Conservation (phyloP, 1,140 invertebrate genomes). For the Drosophila kepulauana region DNA sequence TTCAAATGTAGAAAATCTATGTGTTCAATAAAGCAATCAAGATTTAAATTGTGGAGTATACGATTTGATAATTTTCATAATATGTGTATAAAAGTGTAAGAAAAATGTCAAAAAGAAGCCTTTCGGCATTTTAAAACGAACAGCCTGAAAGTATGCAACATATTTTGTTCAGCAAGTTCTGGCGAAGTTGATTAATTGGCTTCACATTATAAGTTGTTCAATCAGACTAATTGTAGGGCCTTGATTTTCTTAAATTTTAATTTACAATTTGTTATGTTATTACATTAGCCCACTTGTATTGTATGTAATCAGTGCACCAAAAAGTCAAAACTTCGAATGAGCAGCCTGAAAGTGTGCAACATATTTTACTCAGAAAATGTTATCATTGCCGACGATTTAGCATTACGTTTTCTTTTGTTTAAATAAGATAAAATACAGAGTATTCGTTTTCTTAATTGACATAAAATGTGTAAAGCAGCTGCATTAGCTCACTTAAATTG, state of each 20-base stretch:
- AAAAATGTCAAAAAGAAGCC: slow-evolving; percentile 57
- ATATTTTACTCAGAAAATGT: slow-evolving; percentile 34
- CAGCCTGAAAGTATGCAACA: slow-evolving; percentile 72
- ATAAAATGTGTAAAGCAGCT: background rate
- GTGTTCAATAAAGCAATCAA: background rate
- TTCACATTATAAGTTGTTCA: too few relatives aligned
- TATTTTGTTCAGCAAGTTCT: slow-evolving; percentile 35
- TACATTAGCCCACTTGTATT: slow-evolving; percentile 14
- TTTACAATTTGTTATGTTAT: background rate
- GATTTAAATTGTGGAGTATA: background rate
- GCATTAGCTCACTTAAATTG: slow-evolving; percentile 16
- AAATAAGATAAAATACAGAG: background rate
- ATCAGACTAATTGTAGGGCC: background rate
- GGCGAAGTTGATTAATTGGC: background rate
- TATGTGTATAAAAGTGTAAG: slow-evolving; percentile 10
- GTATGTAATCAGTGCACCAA: slow-evolving; percentile 62
- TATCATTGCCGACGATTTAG: background rate
- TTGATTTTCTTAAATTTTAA: background rate
- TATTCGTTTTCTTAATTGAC: background rate
- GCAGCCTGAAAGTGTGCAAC: slow-evolving; percentile 72
- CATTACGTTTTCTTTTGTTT: too few relatives aligned
- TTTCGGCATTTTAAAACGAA: slow-evolving; percentile 53
- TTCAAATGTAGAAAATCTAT: too few relatives aligned
- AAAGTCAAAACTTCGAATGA: slow-evolving; percentile 59
- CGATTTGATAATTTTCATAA: background rate